Conservation (phyloP, 2,888 invertebrate genomes). For the Eristalis pertinax region DNA sequence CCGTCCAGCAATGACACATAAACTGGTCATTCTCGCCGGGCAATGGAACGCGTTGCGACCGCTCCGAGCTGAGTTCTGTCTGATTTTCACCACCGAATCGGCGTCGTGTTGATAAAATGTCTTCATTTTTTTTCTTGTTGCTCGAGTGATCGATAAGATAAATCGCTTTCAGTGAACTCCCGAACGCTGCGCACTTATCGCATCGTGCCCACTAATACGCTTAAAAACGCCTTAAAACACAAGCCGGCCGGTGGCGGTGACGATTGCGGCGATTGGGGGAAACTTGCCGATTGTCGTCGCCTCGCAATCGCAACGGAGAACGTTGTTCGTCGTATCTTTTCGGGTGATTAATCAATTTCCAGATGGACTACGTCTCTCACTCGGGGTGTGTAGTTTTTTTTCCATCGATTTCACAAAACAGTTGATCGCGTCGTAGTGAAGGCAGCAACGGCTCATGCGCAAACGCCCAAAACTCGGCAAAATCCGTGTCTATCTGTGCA, state of each 20-base stretch:
- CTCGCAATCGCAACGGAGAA: not conserved
- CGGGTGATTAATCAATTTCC: constrained; percentile 49
- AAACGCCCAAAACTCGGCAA: constrained; percentile 29
- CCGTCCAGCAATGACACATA: constrained; percentile 49
- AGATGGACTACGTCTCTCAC: constrained; percentile 15
- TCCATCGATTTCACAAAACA: constrained; percentile 38
- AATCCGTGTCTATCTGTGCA: constrained; percentile 25
- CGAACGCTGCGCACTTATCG: not conserved
- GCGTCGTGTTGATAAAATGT: constrained; percentile 19
- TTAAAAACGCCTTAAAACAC: too few species aligned
- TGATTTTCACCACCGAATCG: constrained; percentile 5
- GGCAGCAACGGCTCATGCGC: not conserved
- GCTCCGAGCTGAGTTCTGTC: constrained; percentile 13
- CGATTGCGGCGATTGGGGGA: not conserved
- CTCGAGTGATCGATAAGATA: constrained; percentile 14
- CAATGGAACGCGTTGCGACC: constrained; percentile 28
- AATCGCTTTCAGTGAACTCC: not conserved
- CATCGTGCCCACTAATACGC: too few species aligned
- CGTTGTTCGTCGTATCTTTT: not conserved
- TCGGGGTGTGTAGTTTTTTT: constrained; percentile 5
- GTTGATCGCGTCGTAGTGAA: constrained; percentile 35
- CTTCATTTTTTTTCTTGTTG: not conserved
- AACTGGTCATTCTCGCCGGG: constrained; percentile 41
- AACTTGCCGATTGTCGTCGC: not conserved
- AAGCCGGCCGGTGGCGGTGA: not conserved